These are phyloP conservation scores for Callaeas wilsoni DNA, from an alignment of 2,113 vertebrate genomes.

Conservation along the genomic window DNA sequence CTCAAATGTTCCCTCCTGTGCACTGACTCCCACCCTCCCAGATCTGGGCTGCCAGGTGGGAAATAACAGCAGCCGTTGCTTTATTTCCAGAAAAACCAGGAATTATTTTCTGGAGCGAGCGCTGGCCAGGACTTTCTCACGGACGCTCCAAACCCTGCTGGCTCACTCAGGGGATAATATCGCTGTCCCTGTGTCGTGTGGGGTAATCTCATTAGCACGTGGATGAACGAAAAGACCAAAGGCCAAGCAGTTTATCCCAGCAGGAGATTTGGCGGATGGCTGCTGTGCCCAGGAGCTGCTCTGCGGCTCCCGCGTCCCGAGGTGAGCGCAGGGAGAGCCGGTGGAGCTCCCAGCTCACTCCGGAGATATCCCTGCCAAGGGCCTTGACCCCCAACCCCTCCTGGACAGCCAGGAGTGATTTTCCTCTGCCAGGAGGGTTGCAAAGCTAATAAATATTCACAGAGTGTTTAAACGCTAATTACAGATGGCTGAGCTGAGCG, in stretches of 20 bases:
- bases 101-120: rapidly evolving
- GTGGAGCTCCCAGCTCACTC: background rate
- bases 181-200: background rate
- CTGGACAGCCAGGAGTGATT: background rate
- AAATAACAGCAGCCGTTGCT: background rate
- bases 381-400: background rate
- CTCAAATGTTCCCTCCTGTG: background rate
- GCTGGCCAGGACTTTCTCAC: rapidly evolving
- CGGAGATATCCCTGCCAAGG: rapidly evolving
- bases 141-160: rapidly evolving
- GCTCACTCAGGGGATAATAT: background rate
- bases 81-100: background rate
- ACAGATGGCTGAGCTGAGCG: background rate
- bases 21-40: too few species aligned
- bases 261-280: background rate
- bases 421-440: background rate
- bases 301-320: rapidly evolving
- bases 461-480: background rate
- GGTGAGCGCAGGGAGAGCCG: rapidly evolving
- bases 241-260: background rate
- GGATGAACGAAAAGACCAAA: background rate
- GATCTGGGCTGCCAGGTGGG: rapidly evolving
- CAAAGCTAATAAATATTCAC: background rate
- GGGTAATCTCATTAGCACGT: background rate
- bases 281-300: background rate